Percentiles rank a stretch among this genome's conserved stretches.
Conservation (phyloP, 2,888 invertebrate genomes). For the Dryomyza anilis region DNA sequence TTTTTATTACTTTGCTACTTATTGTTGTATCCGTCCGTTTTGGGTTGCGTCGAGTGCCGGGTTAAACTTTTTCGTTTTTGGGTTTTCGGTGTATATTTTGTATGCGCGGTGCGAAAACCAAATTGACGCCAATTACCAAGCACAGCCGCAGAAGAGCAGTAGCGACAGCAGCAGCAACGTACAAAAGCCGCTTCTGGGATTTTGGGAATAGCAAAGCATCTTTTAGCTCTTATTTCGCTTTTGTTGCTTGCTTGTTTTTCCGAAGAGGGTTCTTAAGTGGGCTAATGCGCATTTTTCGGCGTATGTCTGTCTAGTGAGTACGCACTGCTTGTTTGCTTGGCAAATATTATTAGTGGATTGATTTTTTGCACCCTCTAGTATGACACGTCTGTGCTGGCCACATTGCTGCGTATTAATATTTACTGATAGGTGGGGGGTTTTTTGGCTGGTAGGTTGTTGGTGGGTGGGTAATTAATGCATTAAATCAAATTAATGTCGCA, state of each 20-base stretch:
- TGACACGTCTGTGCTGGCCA: neutral
- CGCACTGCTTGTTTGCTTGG: constrained; percentile 27
- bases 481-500: constrained; percentile 59
- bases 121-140: constrained; percentile 63
- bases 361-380: constrained; percentile 32
- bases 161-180: constrained; percentile 24
- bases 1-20: no score
- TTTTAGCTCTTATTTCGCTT: constrained; percentile 30
- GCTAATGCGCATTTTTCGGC: constrained; percentile 36
- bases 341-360: constrained; percentile 35
- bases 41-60: no score
- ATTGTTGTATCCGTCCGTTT: constrained; percentile 1
- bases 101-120: constrained; percentile 58
- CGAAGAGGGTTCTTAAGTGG: constrained; percentile 35
- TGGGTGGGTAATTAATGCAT: constrained; percentile 57
- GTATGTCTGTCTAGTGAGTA: constrained; percentile 27
- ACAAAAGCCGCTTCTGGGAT: constrained; percentile 60
- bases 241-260: no score
- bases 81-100: no score
- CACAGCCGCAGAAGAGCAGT: constrained; percentile 43
- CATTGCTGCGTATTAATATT: constrained; percentile 17
- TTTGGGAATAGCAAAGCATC: constrained; percentile 52
- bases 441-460: constrained; percentile 52
- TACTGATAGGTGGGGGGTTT: constrained; percentile 17
- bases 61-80: neutral